Conservation (phyloP, 2,888 invertebrate genomes). For the Noctua comes region DNA sequence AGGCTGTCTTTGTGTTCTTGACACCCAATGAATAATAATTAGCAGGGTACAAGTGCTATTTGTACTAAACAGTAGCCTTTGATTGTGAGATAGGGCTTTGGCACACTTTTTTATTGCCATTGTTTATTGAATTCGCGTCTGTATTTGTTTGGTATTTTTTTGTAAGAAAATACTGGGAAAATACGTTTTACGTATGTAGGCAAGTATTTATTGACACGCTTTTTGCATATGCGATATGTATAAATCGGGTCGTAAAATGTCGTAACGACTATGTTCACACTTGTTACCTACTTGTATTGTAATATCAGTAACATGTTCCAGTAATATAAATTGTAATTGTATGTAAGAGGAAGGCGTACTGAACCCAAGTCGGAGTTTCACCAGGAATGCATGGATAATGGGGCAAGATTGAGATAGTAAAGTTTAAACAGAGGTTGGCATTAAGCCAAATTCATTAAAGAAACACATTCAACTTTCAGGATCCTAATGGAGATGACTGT, state of each 20-base stretch:
- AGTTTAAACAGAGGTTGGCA: conserved; percentile 29
- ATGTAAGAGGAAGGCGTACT: not conserved
- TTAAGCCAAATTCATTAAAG: conserved; percentile 36
- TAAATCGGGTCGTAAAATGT: conserved; percentile 27
- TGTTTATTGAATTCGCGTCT: conserved; percentile 51
- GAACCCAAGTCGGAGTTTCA: not conserved
- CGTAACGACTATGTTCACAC: conserved; percentile 12
- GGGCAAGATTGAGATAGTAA: conserved; percentile 14
- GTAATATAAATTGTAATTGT: conserved; percentile 10
- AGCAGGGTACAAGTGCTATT: conserved; percentile 61
- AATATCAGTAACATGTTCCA: not conserved
- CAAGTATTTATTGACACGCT: conserved; percentile 15
- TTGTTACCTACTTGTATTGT: not conserved
- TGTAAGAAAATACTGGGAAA: conserved; percentile 15
- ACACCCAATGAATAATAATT: conserved; percentile 78
- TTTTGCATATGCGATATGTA: conserved; percentile 16
- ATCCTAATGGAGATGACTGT: conserved; percentile 14
- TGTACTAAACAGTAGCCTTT: conserved; percentile 42
- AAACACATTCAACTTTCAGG: conserved; percentile 28
- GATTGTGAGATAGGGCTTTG: conserved; percentile 46
- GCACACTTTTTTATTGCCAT: conserved; percentile 48
- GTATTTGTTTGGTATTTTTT: conserved; percentile 5
- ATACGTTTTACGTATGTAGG: not conserved
- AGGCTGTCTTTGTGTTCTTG: conserved; percentile 77
- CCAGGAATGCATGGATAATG: conserved; percentile 13